Conservation (phyloP, 2,888 invertebrate genomes). For the Oscheius sp. region DNA sequence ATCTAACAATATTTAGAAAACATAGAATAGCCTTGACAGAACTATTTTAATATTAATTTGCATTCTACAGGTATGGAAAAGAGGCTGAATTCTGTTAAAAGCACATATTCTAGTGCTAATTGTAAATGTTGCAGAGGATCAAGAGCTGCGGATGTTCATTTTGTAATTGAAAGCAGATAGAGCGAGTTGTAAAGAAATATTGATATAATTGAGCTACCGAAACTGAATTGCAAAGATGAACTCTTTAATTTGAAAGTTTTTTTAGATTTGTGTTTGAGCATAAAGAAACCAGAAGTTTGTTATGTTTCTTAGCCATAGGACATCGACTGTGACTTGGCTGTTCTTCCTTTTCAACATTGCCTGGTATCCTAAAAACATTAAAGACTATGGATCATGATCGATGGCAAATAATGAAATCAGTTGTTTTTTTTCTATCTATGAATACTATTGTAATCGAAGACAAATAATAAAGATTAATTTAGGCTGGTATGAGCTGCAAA, state of each 20-base stretch:
- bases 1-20: background rate
- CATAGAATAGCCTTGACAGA: slow-evolving; percentile 6
- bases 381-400: too few relatives aligned
- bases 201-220: background rate
- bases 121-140: slow-evolving; percentile 8
- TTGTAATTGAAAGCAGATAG: slow-evolving; percentile 19
- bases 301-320: background rate
- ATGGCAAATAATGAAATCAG: too few relatives aligned
- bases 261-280: slow-evolving; percentile 7
- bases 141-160: slow-evolving; percentile 1
- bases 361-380: background rate
- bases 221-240: too few relatives aligned
- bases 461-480: too few relatives aligned
- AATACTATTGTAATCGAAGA: slow-evolving; percentile 17
- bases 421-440: slow-evolving; percentile 16
- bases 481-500: too few relatives aligned
- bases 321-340: background rate
- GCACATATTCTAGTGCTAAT: background rate
- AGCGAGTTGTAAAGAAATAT: background rate
- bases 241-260: too few relatives aligned
- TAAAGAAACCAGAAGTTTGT: background rate
- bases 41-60: slow-evolving; percentile 6
- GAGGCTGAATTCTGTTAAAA: background rate
- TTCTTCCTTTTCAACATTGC: background rate
- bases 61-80: background rate